Base-by-base conservation (phyloP, 2,888 invertebrate species). In the Loripinus fragilis region DNA sequence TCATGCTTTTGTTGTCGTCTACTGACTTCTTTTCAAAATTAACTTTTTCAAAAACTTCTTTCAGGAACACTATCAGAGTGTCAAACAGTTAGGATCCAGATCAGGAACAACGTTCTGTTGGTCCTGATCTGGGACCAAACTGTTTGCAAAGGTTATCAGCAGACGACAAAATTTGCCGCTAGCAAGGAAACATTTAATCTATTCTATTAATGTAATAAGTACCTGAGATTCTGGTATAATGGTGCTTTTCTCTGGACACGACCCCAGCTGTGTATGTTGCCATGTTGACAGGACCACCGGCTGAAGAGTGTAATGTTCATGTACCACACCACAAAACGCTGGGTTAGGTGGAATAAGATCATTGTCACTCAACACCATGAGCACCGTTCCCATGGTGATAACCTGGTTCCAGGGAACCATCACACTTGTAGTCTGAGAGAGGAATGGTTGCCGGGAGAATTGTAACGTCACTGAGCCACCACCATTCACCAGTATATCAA, bases 401-500 rank as follows among this genome's bases (percentile, higher is more conserved):
- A 99, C 98, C 93, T 97, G 97, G 95, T 99, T 99, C 98, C 99
- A 98, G 28, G 99, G 98, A 28, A 93, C 92, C 74, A 92, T 89
- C n/a, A 93, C 92, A 74, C 92, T 92, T 38, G 90, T 89, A 96
- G 93, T 96, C 60, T 91, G 89, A 20, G 92, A 83, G 68, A 90
- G 96, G 95, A 98, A 99, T 35, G 99, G 99, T 75, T 97, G 97
- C 79, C 99, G 95, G 93, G 98, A 98, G 95, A 99, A 98, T 94
- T 98, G 98, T 86, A 99, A 95, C 28, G 98, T 98, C 76, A 99
- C 98, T 1, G 98, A 98, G 42, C 98, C 98, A 67, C 99, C 99
- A 23, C 99, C 99, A 94, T 99, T 99, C 81, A 99, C 99, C 91
- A 99, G 95, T 78, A 99, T 97, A 95, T 99, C 99, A 95, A 99